phyloP scores from a whole-genome alignment of 2,113 vertebrate genomes.

The Nothobranchius furzeri region DNA sequence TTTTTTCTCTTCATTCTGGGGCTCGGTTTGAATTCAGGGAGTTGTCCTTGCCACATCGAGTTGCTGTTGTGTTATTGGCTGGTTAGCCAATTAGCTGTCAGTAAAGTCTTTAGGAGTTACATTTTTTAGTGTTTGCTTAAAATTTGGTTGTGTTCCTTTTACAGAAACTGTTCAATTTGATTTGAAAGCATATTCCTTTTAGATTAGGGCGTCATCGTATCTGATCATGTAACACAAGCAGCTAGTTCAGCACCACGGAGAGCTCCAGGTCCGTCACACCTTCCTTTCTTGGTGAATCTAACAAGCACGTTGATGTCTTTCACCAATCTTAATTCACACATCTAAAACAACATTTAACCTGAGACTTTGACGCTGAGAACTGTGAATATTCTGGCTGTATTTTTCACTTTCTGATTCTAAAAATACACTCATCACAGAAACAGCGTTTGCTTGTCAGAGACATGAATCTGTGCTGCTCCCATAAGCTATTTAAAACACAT shows the following conservation, averaged over 20 bases:
- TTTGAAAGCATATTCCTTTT: too few relatives aligned
- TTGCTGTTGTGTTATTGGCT: too few relatives aligned
- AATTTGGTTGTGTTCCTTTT: too few relatives aligned
- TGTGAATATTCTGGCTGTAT: not conserved
- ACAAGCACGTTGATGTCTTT: not conserved
- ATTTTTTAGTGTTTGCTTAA: too few relatives aligned
- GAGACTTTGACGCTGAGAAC: not conserved
- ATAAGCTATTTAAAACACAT: slow-evolving; percentile 18
- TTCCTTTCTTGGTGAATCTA: not conserved
- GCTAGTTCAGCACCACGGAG: slow-evolving; percentile 37
- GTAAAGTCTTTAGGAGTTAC: too few relatives aligned
- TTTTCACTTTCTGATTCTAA: not conserved
- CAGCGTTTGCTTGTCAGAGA: not conserved
- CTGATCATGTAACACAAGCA: not conserved
- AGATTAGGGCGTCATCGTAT: too few relatives aligned
- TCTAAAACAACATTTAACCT: too few relatives aligned
- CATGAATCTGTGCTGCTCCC: not conserved
- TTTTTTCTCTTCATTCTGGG: too few relatives aligned
- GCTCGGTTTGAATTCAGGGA: too few relatives aligned
- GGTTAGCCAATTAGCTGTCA: too few relatives aligned
- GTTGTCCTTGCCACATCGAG: too few relatives aligned
- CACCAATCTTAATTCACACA: not conserved
- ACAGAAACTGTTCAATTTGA: too few relatives aligned
- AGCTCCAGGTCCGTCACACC: slow-evolving; percentile 14
- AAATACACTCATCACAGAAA: not conserved